Conservation (phyloP, 1,140 invertebrate species). For the Conus betulinus region DNA sequence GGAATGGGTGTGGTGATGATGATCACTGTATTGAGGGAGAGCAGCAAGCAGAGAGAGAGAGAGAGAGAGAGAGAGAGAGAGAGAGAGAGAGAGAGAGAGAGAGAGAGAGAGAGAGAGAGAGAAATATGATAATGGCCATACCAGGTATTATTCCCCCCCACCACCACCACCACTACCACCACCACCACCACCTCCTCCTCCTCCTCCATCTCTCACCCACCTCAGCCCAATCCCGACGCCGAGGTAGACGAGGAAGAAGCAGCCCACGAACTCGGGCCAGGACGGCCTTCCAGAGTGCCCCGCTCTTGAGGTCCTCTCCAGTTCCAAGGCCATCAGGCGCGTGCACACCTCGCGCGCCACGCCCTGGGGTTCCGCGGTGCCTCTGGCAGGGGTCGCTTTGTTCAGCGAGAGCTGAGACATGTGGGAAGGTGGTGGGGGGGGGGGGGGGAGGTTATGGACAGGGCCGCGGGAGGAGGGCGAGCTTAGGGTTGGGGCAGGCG, state of each 20-base stretch:
- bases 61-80: neutral
- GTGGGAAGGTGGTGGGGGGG: neutral
- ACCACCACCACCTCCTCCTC: neutral
- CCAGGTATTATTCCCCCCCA: too few species aligned
- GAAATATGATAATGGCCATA: too few species aligned
- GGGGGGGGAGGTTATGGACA: neutral
- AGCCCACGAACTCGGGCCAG: constrained; percentile 63
- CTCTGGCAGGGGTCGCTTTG: constrained; percentile 1
- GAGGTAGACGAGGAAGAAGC: constrained; percentile 54
- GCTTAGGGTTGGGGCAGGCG: neutral
- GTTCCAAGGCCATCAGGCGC: constrained; percentile 42
- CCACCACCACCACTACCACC: too few species aligned
- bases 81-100: neutral
- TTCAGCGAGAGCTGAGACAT: constrained; percentile 21
- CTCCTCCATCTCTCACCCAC: neutral
- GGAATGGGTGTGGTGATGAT: too few species aligned
- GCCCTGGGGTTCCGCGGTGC: constrained; percentile 19
- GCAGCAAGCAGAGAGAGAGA: neutral
- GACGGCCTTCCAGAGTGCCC: constrained; percentile 60
- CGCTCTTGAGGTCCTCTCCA: constrained; percentile 57
- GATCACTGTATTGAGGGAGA: neutral
- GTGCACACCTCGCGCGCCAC: neutral
- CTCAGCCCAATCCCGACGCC: constrained; percentile 51
- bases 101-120: neutral
- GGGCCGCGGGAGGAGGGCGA: neutral